Evolutionary conservation across 2,888 invertebrate species (phyloP).

Genomic region (Megalurothrips usitatus): DNA sequence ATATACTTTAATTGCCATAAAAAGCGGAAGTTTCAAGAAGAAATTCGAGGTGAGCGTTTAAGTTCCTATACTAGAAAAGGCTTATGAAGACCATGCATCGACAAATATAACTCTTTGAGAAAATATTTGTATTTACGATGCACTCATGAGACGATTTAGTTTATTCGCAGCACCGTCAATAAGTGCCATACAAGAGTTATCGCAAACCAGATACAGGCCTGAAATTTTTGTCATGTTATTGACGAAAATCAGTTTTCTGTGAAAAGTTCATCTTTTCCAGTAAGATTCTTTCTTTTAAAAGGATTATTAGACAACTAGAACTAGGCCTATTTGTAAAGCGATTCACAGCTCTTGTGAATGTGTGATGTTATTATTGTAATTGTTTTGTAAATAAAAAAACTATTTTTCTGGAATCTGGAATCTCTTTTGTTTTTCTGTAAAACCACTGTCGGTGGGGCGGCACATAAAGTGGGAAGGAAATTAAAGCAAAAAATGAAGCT

Average conservation of each 20-base stretch:
- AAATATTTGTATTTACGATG: background rate
- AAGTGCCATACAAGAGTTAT: slow-evolving; percentile 8
- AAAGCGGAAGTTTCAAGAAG: background rate
- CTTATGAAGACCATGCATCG: background rate
- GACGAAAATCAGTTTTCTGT: no score
- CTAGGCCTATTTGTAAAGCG: background rate
- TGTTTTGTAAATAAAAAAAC: slow-evolving; percentile 18
- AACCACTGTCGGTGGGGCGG: no score
- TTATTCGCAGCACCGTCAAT: background rate
- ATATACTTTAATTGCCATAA: background rate
- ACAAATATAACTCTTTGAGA: background rate
- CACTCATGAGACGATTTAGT: background rate
- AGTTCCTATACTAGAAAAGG: slow-evolving; percentile 5
- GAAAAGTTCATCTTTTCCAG: no score
- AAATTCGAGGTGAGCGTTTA: background rate
- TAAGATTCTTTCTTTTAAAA: background rate
- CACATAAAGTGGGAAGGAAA: no score
- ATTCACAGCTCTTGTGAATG: background rate
- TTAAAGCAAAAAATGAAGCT: no score
- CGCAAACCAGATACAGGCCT: background rate
- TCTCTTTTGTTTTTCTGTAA: no score
- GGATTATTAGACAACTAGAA: background rate
- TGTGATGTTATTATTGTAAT: background rate
- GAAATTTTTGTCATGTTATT: no score
- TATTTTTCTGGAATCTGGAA: no score